Evolutionary conservation across 1,140 invertebrate genomes (phyloP), one percentile per base, ranked within the genome.

Genomic region (Zaprionus inermis): DNA sequence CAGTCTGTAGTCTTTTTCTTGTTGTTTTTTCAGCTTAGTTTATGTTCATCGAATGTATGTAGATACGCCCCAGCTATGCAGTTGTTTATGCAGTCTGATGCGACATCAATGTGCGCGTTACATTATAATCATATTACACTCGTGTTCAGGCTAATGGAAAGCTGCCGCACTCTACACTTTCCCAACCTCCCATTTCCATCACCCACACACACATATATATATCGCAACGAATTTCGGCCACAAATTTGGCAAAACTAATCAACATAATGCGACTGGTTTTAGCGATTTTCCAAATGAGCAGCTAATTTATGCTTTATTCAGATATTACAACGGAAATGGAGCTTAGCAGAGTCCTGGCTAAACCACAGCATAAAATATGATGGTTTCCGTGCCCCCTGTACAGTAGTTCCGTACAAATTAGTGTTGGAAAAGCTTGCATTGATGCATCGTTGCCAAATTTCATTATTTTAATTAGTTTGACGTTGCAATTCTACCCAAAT

Each of bases 211-310:
- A 34, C 46, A 38, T 14, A 64, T 20, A 22, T 30, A 58, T 41
- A 18, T 6, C 18, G 18, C 59, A 44, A 58, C 54, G 28, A 59
- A 54, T 72, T 67, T 34, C 16, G 54, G 38, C 66, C n/a, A 20
- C 22, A 72, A 76, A 79, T 76, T 76, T 79, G 7, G 69, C 49
- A 70, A 73, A 85, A 77, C 81, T 77, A 80, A 83, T 85, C 81
- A 81, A 85, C 81, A 77, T 77, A 83, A 77, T 80, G 68, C 73
- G 59, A 56, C 57, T 57, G 51, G 63, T 60, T 70, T 63, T 54
- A 24, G 41, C 38, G 54, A 32, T 66, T 65, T 51, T 70, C 65
- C 80, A 56, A 44, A 44, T 68, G 60, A 64, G 41, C 4, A 69
- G 68, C 68, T 74, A 84, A 84, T 84, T 80, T 80, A 71, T 72